Evolutionary conservation across 1,140 invertebrate genomes (phyloP), one percentile per base, ranked within the genome.

Genomic region (Apis dorsata): DNA sequence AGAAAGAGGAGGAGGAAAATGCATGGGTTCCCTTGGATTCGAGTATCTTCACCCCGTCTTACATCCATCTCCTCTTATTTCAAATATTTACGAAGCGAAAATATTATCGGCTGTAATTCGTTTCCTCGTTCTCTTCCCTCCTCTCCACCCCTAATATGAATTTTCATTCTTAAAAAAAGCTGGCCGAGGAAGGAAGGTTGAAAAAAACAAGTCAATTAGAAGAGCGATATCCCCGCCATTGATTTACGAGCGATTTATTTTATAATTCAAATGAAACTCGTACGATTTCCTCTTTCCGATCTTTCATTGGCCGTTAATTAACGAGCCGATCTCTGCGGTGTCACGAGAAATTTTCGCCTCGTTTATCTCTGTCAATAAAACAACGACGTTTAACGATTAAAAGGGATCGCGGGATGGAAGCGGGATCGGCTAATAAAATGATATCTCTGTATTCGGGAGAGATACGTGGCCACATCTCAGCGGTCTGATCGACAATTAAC

Each of bases 1-100:
- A 86, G 86, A 21, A 34, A 34, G 2, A 44, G 34, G 5, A 21
- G 34, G 88, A 86, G 85, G 89, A 86, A 88, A 90, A 91, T 51
- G 81, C 77, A 59, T 59, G 28, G 51, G 57, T 71, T 55, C 78
- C 65, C 79, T 87, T 49, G 66, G 57, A 84, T 80, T 78, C 69
- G 55, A 70, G 73, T 51, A 66, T 63, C 53, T 69, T 7, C 34
- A 51, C 59, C 63, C 34, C 55, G 69, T 66, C 17, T 79, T 28
- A 21, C n/a, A 66, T 44, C 34, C 13, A 60, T 28, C 4, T n/a
- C 59, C 44, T 60, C 49, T 77, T 70, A 69, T 62, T 53, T 82
- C 80, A 82, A 77, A 82, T 82, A 82, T 82, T 76, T 79, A 72
- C 71, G 24, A 1, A 63, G 28, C 17, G 21, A 71, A 28, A 68